A percentile compares a stretch with the other conserved stretches of the same genome.
These are phyloP conservation scores for Stylophora pistillata DNA, from an alignment of 64 coral and sea anemone species.

Conservation along the genomic window DNA sequence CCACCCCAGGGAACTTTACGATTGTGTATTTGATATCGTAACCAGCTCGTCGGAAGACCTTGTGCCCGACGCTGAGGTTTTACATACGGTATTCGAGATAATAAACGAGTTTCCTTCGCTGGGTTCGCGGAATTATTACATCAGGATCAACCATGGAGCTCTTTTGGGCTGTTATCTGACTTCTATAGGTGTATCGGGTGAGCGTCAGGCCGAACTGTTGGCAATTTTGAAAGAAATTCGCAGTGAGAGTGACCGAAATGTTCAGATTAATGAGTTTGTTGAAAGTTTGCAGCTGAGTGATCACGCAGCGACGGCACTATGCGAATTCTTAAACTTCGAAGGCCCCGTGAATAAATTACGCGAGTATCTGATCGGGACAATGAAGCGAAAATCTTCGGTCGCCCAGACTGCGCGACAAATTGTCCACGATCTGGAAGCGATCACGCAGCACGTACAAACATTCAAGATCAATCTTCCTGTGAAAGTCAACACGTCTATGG, in stretches of 20 bases:
- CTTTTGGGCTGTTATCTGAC: slow-evolving; percentile 64
- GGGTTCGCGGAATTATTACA: slow-evolving; percentile 72
- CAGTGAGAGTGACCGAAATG: slow-evolving; percentile 66
- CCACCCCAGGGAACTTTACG: slow-evolving; percentile 85
- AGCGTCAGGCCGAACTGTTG: slow-evolving; percentile 75
- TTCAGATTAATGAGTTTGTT: slow-evolving; percentile 72
- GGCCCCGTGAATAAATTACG: slow-evolving; percentile 75
- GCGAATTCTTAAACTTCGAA: slow-evolving; percentile 77
- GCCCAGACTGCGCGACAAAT: slow-evolving; percentile 32
- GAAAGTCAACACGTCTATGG: slow-evolving; percentile 74
- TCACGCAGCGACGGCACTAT: slow-evolving; percentile 47
- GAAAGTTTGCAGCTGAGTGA: slow-evolving; percentile 70
- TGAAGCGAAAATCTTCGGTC: slow-evolving; percentile 47
- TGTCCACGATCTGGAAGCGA: slow-evolving; percentile 46
- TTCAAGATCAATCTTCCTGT: slow-evolving; percentile 70
- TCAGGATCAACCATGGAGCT: slow-evolving; percentile 82
- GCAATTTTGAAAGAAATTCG: slow-evolving; percentile 74
- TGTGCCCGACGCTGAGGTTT: slow-evolving; percentile 89
- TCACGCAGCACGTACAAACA: slow-evolving; percentile 31
- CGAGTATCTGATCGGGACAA: slow-evolving; percentile 59
- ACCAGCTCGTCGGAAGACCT: slow-evolving; percentile 70
- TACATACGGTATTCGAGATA: slow-evolving; percentile 78
- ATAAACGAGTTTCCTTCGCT: slow-evolving; percentile 85
- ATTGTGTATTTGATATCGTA: slow-evolving; percentile 93
- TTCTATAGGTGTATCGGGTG: slow-evolving; percentile 70